A percentile compares a stretch with the other conserved stretches of the same genome.
Conservation (phyloP, 2,113 vertebrate genomes). For the Promerops cafer region DNA sequence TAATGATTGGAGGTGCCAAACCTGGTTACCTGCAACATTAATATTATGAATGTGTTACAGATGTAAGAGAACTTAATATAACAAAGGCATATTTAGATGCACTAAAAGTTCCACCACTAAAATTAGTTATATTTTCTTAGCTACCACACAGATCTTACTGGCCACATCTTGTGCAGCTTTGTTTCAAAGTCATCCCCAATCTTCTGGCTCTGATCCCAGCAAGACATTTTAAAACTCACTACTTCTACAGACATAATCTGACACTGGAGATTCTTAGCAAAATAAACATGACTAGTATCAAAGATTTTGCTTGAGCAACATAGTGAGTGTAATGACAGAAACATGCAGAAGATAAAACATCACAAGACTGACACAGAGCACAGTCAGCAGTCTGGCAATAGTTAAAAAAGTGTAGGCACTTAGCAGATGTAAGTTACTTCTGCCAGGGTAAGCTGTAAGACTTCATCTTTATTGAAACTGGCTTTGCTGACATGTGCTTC, state of each 20-base stretch:
- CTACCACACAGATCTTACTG: background rate
- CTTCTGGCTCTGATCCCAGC: slow-evolving; percentile 19
- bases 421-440: slow-evolving; percentile 37
- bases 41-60: background rate
- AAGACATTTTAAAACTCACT: slow-evolving; percentile 11
- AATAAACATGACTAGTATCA: slow-evolving; percentile 32
- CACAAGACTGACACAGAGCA: slow-evolving; percentile 15
- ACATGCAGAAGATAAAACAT: slow-evolving; percentile 37
- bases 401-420: slow-evolving; percentile 47
- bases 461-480: slow-evolving; percentile 30
- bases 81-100: background rate
- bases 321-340: slow-evolving; percentile 18
- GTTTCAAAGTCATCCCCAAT: background rate
- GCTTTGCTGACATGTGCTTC: background rate
- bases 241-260: background rate
- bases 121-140: background rate
- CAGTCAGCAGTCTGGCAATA: slow-evolving; percentile 28
- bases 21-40: background rate
- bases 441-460: slow-evolving; percentile 16
- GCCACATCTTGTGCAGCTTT: background rate
- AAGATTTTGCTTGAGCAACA: slow-evolving; percentile 10
- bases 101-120: background rate
- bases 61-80: background rate
- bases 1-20: background rate
- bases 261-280: slow-evolving; percentile 24